Conservation (phyloP, 2,797 vertebrate genomes). For the Bufotes viridis region DNA sequence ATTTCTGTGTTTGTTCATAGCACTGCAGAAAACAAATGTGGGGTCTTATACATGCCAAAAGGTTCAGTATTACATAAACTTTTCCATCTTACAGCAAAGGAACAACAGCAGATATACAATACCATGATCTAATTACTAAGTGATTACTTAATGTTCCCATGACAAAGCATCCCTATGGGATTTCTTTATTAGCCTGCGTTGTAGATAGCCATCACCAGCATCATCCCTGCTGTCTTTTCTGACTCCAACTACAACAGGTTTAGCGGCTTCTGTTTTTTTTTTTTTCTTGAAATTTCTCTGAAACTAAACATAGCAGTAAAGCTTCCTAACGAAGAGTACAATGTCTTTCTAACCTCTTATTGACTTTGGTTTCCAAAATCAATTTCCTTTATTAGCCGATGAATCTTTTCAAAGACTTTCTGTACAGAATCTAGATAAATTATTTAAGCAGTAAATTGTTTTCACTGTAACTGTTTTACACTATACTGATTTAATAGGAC, state of each 20-base stretch:
- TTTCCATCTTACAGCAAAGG: not conserved
- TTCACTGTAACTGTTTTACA: constrained; percentile 63
- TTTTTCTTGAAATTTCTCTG: not conserved
- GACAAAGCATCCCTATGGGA: not conserved
- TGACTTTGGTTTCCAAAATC: constrained; percentile 73
- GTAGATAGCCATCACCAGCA: not conserved
- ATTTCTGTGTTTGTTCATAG: too few relatives aligned
- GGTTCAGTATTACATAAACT: not conserved
- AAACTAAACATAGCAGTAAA: not conserved
- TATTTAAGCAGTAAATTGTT: constrained; percentile 73
- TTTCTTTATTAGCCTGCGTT: not conserved
- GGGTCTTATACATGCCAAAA: not conserved
- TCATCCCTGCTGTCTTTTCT: not conserved
- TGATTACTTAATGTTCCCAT: not conserved
- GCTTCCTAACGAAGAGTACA: constrained; percentile 43
- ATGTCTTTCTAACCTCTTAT: constrained; percentile 67
- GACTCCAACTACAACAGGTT: not conserved
- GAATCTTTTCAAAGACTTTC: constrained; percentile 72
- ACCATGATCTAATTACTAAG: not conserved
- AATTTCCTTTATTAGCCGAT: constrained; percentile 79
- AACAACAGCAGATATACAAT: not conserved
- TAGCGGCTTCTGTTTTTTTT: not conserved
- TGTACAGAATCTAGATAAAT: constrained; percentile 71
- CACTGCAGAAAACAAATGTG: not conserved
- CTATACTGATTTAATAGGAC: constrained; percentile 60